Conservation (phyloP, 2,797 vertebrate species). For the Schizopygopsis malacanthus region DNA sequence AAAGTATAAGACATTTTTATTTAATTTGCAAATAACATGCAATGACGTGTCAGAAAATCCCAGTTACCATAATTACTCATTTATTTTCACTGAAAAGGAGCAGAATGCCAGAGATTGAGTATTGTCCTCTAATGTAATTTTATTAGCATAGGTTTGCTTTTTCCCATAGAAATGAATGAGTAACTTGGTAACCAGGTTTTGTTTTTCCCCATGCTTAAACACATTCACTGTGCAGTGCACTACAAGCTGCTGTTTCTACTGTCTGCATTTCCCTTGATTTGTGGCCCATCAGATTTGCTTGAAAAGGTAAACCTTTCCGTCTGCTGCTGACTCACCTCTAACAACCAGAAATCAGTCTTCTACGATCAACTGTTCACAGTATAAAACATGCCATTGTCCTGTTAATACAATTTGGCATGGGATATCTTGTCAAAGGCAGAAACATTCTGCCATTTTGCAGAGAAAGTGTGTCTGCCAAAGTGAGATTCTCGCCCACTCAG, state of each 20-base stretch:
- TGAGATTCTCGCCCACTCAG: conserved; percentile 28
- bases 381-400: not conserved
- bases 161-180: not conserved
- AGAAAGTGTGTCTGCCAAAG: conserved; percentile 18
- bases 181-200: not conserved
- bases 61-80: not conserved
- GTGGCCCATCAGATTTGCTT: conserved; percentile 84
- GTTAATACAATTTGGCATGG: not conserved
- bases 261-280: conserved; percentile 73
- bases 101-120: not conserved
- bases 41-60: not conserved
- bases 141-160: not conserved
- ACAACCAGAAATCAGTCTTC: not conserved
- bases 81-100: too few relatives aligned
- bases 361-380: not conserved
- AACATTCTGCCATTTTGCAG: not conserved
- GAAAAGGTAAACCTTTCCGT: conserved; percentile 84
- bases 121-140: not conserved
- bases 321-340: not conserved
- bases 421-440: not conserved
- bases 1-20: not conserved
- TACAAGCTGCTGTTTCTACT: not conserved
- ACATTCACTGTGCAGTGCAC: not conserved
- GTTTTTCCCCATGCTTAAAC: not conserved
- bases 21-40: not conserved